phyloP scores from a whole-genome alignment of 1,140 invertebrate genomes.

The Aradophagus sp. region DNA sequence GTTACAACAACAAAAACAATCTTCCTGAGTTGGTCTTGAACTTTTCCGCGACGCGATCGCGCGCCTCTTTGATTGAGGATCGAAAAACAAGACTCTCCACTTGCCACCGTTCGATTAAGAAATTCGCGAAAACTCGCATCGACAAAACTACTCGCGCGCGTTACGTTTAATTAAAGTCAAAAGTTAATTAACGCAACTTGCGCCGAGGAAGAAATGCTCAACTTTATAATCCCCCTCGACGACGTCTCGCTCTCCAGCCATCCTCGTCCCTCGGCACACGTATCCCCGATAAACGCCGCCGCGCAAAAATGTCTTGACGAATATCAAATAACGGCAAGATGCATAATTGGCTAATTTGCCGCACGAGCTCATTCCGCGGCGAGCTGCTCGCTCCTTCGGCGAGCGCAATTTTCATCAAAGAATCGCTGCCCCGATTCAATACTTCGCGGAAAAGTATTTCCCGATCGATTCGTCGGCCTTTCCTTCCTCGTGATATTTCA shows the following conservation, averaged over 20 bases:
- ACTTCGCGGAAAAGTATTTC: no score
- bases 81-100: no score
- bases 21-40: no score
- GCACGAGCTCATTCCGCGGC: conserved; percentile 14
- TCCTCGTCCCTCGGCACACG: neutral
- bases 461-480: no score
- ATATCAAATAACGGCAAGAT: neutral
- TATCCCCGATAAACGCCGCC: neutral
- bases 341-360: conserved; percentile 8
- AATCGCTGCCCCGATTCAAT: conserved; percentile 16
- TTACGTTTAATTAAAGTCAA: no score
- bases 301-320: conserved; percentile 2
- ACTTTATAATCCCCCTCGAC: neutral
- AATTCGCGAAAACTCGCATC: neutral
- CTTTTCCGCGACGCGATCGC: no score
- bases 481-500: no score
- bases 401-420: conserved; percentile 20
- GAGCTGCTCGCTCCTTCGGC: conserved; percentile 1
- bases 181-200: conserved; percentile 1
- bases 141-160: no score
- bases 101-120: neutral
- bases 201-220: neutral
- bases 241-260: no score
- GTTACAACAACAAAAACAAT: no score
- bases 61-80: no score